Evolutionary conservation across 1,140 invertebrate genomes (phyloP), one percentile per base, ranked within the genome.

Genomic region (Drosophila nigrodunni): DNA sequence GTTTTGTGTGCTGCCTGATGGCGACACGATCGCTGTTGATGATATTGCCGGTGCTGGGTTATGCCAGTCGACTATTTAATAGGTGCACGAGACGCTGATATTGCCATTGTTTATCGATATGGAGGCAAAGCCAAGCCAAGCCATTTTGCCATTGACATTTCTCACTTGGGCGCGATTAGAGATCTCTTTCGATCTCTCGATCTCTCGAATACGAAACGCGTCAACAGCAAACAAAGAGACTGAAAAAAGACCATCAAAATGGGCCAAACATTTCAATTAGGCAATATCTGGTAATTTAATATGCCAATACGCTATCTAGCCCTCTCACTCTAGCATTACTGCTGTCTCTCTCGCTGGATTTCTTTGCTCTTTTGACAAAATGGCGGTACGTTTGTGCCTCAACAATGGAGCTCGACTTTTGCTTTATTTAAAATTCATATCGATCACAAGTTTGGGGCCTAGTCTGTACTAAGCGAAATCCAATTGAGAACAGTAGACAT

Each of bases 261-360:
- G 47, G 57, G 75, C 41, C 46, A 76, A 66, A 76, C 65, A 69
- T 74, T 74, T 77, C 71, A 74, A 77, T 77, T 74, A 77, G 75
- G 75, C 46, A 77, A 69, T 74, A 64, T 77, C 61, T 60, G 61
- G 74, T 68, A 77, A 77, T 77, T 77, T 37, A 74, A 77, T 77
- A 77, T 70, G 47, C 50, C 35, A 10, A 44, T n/a, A 30, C 10
- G 4, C 46, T 49, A 5, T 13, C 15, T 66, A 9, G 3, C 4
- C 41, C 21, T 15, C 47, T 44, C 2, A 37, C 9, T 13, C 35
- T 13, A 3, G 0, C 9, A 15, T 8, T n/a, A n/a, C 18, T 8
- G 18, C 21, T 30, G 9, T 49, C 34, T 49, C 6, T 13, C 7
- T 11, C 46, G 13, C 5, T 25, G 6, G 4, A 9, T 5, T 1